Percentiles rank a stretch among this genome's conserved stretches.
These are phyloP conservation scores for Maconellicoccus hirsutus DNA, from an alignment of 1,140 invertebrate species.

Conservation along the genomic window DNA sequence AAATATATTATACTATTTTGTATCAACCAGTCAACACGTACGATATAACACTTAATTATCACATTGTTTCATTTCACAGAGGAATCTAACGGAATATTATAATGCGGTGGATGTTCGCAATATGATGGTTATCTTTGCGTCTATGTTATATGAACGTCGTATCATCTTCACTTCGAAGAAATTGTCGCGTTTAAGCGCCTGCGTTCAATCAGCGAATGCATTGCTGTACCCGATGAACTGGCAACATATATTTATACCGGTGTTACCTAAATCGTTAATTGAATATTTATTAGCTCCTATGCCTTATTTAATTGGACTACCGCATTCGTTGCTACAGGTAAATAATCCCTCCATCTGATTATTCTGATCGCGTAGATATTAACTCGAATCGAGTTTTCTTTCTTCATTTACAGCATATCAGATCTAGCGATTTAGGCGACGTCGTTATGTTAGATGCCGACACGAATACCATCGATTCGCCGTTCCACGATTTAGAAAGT, in stretches of 20 bases:
- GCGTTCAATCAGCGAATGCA: constrained; percentile 85
- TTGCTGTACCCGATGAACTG: constrained; percentile 94
- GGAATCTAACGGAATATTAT: constrained; percentile 91
- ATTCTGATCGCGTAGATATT: no score
- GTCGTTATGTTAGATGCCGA: constrained; percentile 86
- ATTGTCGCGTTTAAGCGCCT: constrained; percentile 75
- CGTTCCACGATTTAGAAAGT: constrained; percentile 75
- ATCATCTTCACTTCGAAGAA: constrained; percentile 82
- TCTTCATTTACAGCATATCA: constrained; percentile 46
- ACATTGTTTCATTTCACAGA: constrained; percentile 48
- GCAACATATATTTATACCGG: constrained; percentile 95
- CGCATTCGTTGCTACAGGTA: constrained; percentile 66
- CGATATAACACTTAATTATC: no score
- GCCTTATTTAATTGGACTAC: constrained; percentile 91
- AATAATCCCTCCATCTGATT: background rate
- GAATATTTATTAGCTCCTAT: constrained; percentile 88
- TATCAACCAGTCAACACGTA: no score
- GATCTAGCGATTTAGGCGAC: constrained; percentile 69
- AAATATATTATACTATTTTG: constrained; percentile 38
- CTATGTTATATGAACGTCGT: constrained; percentile 81
- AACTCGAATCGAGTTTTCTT: background rate
- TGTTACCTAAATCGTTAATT: constrained; percentile 65
- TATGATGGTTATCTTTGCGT: constrained; percentile 90
- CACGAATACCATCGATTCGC: constrained; percentile 66
- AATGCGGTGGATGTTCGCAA: constrained; percentile 81